A percentile compares a stretch with the other conserved stretches of the same genome.
phyloP scores from a whole-genome alignment of 2,888 invertebrate genomes.

The Cataglyphis cursor region DNA sequence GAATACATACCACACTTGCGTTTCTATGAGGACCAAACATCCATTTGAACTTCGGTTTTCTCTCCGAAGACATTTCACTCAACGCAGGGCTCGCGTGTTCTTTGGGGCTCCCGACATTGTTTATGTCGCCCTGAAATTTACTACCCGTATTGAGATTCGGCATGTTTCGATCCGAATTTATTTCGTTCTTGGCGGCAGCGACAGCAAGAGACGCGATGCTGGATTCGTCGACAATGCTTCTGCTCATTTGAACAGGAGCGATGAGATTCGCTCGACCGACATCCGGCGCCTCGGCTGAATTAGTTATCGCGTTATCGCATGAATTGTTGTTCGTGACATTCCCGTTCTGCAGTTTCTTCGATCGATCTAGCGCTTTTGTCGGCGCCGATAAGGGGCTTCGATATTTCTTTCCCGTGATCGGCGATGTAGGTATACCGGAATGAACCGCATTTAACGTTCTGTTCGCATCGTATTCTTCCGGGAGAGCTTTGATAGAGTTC shows the following conservation, averaged over 20 bases:
- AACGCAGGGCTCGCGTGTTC: conserved; percentile 55
- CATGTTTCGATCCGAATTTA: conserved; percentile 75
- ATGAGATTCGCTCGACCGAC: conserved; percentile 49
- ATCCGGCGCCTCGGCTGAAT: conserved; percentile 3
- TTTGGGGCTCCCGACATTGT: conserved; percentile 64
- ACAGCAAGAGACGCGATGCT: conserved; percentile 54
- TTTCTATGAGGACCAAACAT: conserved; percentile 88
- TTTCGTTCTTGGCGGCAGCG: conserved; percentile 69
- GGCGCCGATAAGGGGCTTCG: conserved; percentile 81
- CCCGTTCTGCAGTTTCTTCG: conserved; percentile 76
- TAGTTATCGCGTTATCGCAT: conserved; percentile 53
- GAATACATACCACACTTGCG: conserved; percentile 86
- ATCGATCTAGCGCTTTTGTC: conserved; percentile 74
- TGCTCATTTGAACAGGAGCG: conserved; percentile 51
- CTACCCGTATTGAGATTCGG: conserved; percentile 67
- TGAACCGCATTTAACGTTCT: conserved; percentile 64
- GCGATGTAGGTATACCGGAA: conserved; percentile 81
- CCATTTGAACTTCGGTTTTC: conserved; percentile 86
- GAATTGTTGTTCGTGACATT: conserved; percentile 71
- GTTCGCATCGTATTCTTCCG: conserved; percentile 75
- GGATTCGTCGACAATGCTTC: conserved; percentile 48
- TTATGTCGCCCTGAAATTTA: conserved; percentile 68
- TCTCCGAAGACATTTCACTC: conserved; percentile 73
- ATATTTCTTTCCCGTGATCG: conserved; percentile 83
- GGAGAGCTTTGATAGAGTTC: conserved; percentile 71